Base-by-base conservation (phyloP, 1,140 invertebrate species). In the Lepidurus arcticus region DNA sequence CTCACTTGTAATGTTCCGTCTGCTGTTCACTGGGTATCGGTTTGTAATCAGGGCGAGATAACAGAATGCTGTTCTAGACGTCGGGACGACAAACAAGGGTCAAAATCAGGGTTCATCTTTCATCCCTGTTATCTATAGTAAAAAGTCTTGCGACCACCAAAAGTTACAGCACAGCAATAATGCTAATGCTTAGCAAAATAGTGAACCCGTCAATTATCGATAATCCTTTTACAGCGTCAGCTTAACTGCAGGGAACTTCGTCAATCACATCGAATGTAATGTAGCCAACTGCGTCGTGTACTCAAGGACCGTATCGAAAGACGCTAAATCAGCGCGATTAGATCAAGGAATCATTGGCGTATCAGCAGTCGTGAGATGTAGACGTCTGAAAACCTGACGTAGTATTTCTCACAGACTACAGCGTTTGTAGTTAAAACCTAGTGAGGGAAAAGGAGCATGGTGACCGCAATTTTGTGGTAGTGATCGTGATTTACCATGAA, bases 301-400 rank as follows among this genome's bases (percentile, higher is more conserved):
- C 16, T 10, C 21, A 1, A n/a, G 16, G 21, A 7, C 6, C 53
- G 21, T 65, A 65, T 65, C 53, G 53, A 65, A 9, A 65, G 8
- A 13, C 16, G 53, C 53, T 65, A 65, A 65, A 65, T 65, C 53
- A 65, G 53, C 53, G 53, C 53, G 53, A 65, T 65, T 65, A 65
- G 53, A 65, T 65, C 53, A 65, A 65, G 53, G 21, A 65, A 65
- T 65, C 53, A 65, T 65, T 65, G 53, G 53, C 53, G n/a, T 65
- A 65, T 65, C 53, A 65, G 53, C 53, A 65, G 53, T 65, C 13
- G 53, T 65, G 53, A 65, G 53, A 65, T 65, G 53, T 16, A 65
- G 53, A 65, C 53, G 53, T 65, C 53, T 65, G 34, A n/a, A n/a
- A 65, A 65, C 53, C 4, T 21, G 53, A 65, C 53, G 53, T 65